These are phyloP conservation scores for Apis dorsata DNA, from an alignment of 1,140 invertebrate genomes.

Conservation along the genomic window DNA sequence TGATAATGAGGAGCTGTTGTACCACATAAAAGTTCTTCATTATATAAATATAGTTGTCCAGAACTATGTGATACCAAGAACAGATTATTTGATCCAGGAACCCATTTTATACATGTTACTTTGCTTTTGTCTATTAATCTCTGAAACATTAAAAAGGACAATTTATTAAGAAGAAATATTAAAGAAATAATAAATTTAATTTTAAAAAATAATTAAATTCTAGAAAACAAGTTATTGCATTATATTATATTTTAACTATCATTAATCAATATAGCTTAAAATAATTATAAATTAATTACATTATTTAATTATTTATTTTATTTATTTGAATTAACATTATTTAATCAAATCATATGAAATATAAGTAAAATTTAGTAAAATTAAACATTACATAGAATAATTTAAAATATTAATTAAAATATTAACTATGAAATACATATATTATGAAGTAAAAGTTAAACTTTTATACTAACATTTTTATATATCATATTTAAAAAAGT, in stretches of 20 bases:
- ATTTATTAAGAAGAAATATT: background rate
- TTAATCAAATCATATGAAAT: conserved; percentile 57
- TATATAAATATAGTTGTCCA: conserved; percentile 98
- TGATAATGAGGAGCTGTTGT: conserved; percentile 93
- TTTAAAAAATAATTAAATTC: background rate
- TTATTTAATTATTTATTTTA: conserved; percentile 19
- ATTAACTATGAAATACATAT: conserved; percentile 35
- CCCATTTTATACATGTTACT: conserved; percentile 99
- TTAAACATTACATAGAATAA: background rate
- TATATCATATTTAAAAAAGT: conserved; percentile 64
- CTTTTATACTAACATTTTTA: conserved; percentile 40
- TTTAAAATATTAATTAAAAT: background rate
- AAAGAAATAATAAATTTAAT: background rate
- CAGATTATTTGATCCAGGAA: conserved; percentile 94
- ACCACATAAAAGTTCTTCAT: conserved; percentile 95
- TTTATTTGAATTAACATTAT: background rate
- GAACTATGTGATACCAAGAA: conserved; percentile 97
- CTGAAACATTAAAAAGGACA: conserved; percentile 81
- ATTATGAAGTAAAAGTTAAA: background rate
- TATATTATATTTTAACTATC: background rate
- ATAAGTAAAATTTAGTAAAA: conserved; percentile 51
- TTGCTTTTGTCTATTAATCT: conserved; percentile 98
- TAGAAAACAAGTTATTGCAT: background rate
- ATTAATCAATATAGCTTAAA: background rate
- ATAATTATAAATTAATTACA: no score